These are phyloP conservation scores for Scolopax bukidnonensis DNA, from an alignment of 2,797 vertebrate genomes.

Conservation along the genomic window DNA sequence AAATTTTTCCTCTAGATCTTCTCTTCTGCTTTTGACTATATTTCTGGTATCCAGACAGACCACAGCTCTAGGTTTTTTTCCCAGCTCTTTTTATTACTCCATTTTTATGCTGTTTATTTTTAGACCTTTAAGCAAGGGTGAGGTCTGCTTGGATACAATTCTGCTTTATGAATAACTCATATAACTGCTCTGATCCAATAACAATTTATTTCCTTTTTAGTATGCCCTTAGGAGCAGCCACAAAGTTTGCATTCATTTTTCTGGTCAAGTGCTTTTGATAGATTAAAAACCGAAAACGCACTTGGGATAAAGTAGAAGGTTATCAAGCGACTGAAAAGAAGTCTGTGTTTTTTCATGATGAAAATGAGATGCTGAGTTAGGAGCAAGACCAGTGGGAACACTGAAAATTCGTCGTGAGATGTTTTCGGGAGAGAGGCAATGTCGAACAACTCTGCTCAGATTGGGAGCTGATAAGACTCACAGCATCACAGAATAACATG, in stretches of 20 bases:
- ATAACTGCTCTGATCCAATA: neutral
- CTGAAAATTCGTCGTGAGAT: fast-evolving
- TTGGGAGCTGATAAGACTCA: neutral
- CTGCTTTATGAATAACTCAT: neutral
- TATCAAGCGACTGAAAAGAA: neutral
- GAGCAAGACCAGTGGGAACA: neutral
- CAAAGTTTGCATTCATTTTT: neutral
- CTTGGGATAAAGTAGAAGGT: neutral
- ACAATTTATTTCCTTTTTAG: neutral
- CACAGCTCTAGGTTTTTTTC: neutral
- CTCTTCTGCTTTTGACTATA: neutral
- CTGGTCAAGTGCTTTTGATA: neutral
- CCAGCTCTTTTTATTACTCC: neutral
- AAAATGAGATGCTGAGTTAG: neutral
- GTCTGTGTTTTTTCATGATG: neutral
- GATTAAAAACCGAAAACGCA: neutral
- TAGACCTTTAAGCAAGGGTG: neutral
- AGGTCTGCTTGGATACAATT: neutral
- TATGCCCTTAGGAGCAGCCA: neutral
- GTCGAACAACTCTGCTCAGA: neutral
- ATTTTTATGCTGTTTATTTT: neutral
- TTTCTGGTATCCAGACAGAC: neutral
- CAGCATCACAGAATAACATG: no score
- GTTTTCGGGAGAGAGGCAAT: neutral
- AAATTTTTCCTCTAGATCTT: neutral